These are phyloP conservation scores for Xyrichtys novacula DNA, from an alignment of 2,797 vertebrate genomes.

Conservation along the genomic window DNA sequence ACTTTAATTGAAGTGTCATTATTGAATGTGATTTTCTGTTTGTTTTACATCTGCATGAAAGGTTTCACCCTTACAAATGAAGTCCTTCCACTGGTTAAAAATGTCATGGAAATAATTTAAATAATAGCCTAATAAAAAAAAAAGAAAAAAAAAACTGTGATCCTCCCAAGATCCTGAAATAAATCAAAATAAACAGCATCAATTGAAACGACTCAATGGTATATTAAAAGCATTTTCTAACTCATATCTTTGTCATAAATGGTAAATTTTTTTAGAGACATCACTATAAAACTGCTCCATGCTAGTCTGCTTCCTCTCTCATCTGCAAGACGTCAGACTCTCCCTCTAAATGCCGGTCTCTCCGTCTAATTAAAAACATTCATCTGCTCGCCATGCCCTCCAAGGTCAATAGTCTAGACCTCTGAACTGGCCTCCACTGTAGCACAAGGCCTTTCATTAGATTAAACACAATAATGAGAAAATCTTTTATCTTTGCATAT, in stretches of 20 bases:
- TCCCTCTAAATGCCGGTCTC: conserved; percentile 72
- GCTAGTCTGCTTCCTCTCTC: conserved; percentile 48
- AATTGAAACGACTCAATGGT: not conserved
- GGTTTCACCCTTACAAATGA: too few species aligned
- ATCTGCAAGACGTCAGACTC: conserved; percentile 64
- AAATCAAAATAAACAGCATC: not conserved
- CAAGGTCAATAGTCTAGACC: conserved; percentile 92
- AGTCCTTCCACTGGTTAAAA: too few species aligned
- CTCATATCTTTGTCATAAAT: conserved; percentile 38
- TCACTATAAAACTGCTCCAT: conserved; percentile 57
- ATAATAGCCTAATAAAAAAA: too few species aligned
- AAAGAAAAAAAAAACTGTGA: too few species aligned
- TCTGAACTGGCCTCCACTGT: conserved; percentile 91
- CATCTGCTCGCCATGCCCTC: conserved; percentile 78
- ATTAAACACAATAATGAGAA: conserved; percentile 98
- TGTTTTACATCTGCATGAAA: too few species aligned
- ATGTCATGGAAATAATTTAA: too few species aligned
- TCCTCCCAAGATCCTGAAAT: not conserved
- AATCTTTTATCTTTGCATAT: conserved; percentile 97
- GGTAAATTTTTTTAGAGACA: conserved; percentile 53
- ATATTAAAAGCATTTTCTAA: conserved; percentile 4
- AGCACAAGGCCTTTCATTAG: conserved; percentile 95
- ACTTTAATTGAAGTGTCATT: too few species aligned
- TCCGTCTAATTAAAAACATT: conserved; percentile 92
- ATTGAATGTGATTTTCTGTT: too few species aligned